phyloP scores from a whole-genome alignment of 1,140 invertebrate species.

The Reticulitermes speratus region DNA sequence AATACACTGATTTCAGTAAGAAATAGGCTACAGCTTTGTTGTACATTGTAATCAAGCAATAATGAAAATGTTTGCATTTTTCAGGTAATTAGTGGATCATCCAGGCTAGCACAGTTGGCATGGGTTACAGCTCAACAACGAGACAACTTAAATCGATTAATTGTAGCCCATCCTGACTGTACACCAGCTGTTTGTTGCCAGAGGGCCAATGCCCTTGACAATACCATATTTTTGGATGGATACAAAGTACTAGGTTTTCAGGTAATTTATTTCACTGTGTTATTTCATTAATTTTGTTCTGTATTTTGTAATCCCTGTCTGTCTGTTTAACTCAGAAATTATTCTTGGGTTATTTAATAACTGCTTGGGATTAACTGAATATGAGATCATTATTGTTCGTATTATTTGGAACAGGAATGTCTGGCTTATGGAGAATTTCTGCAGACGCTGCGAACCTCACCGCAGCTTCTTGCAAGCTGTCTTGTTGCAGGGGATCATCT shows the following conservation, averaged over 20 bases:
- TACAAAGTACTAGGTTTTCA: slow-evolving; percentile 82
- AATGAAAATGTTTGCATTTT: slow-evolving; percentile 31
- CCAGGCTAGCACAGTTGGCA: slow-evolving; percentile 71
- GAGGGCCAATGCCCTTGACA: slow-evolving; percentile 73
- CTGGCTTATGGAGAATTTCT: slow-evolving; percentile 78
- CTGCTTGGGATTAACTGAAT: background rate
- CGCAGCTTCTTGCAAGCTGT: slow-evolving; percentile 76
- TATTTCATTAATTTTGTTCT: background rate
- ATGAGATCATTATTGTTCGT: slow-evolving; percentile 34
- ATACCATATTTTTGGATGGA: slow-evolving; percentile 81
- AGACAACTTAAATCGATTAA: slow-evolving; percentile 77
- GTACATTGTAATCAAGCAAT: no score
- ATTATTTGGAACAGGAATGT: slow-evolving; percentile 59
- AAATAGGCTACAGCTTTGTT: background rate
- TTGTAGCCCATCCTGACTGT: slow-evolving; percentile 70
- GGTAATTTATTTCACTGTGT: slow-evolving; percentile 45
- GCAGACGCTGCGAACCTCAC: slow-evolving; percentile 72
- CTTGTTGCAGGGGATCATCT: slow-evolving; percentile 74
- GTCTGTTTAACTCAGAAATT: background rate
- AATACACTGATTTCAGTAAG: background rate
- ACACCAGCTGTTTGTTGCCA: slow-evolving; percentile 73
- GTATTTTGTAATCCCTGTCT: background rate
- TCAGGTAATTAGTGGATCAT: slow-evolving; percentile 60
- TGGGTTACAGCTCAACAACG: slow-evolving; percentile 90
- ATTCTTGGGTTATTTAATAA: background rate